Conservation (phyloP, 2,113 vertebrate species). For the Albula glossodonta region DNA sequence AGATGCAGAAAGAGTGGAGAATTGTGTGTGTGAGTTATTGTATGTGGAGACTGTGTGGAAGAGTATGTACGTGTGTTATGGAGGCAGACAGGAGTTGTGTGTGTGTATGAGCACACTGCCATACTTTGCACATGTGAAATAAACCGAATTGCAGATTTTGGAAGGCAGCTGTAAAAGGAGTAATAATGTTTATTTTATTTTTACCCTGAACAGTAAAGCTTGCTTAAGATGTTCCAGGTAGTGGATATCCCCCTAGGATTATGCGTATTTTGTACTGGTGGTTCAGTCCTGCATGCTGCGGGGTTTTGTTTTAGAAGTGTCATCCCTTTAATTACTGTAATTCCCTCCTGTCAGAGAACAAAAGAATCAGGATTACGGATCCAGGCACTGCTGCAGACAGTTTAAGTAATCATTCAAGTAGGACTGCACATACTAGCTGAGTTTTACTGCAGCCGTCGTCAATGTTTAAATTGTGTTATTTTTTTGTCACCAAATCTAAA, state of each 20-base stretch:
- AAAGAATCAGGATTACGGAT: slow-evolving; percentile 29
- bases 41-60: not conserved
- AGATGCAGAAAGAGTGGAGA: too few species aligned
- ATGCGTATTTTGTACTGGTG: slow-evolving; percentile 14
- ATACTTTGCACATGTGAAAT: not conserved
- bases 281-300: slow-evolving; percentile 22
- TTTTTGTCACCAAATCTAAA: too few species aligned
- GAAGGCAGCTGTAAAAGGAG: not conserved
- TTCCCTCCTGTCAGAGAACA: slow-evolving; percentile 53
- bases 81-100: not conserved
- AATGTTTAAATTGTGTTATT: too few species aligned
- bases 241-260: not conserved
- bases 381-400: not conserved
- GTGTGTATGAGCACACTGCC: not conserved
- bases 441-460: too few species aligned
- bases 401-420: not conserved
- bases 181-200: slow-evolving; percentile 5
- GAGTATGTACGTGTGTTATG: not conserved
- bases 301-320: slow-evolving; percentile 34
- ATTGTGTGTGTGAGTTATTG: not conserved
- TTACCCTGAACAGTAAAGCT: not conserved
- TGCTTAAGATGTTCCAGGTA: not conserved
- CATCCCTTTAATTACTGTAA: slow-evolving; percentile 54
- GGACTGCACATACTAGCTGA: not conserved
- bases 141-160: not conserved